These are phyloP conservation scores for Parasteatoda lunata DNA, from an alignment of 2,888 invertebrate genomes.

Conservation along the genomic window DNA sequence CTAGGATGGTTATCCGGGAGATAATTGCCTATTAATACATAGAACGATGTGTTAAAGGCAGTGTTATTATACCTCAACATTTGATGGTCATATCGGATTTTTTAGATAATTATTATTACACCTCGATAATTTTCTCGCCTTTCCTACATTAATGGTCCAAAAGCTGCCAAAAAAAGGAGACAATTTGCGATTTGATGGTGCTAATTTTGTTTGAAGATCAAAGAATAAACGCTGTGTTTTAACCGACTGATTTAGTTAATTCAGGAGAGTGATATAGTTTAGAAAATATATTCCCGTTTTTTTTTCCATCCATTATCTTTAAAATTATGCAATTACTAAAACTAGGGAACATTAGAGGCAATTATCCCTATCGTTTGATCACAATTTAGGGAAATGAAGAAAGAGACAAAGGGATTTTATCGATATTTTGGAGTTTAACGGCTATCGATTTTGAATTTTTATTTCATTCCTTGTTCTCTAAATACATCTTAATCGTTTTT, in stretches of 20 bases:
- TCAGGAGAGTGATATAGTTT: neutral
- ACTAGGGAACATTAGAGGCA: conserved; percentile 36
- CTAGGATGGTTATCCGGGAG: conserved; percentile 6
- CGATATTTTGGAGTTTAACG: conserved; percentile 44
- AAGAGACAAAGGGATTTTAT: conserved; percentile 54
- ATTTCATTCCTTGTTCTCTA: conserved; percentile 1
- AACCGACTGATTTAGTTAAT: neutral
- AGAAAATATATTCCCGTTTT: conserved; percentile 7
- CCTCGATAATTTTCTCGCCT: neutral
- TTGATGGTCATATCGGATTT: conserved; percentile 34
- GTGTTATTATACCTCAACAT: neutral
- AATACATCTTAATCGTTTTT: conserved; percentile 22
- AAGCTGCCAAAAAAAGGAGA: conserved; percentile 13
- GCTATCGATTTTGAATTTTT: conserved; percentile 7
- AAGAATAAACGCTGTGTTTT: neutral
- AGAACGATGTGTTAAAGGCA: neutral
- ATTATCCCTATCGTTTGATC: conserved; percentile 46
- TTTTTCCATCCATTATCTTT: conserved; percentile 37
- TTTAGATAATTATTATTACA: conserved; percentile 61
- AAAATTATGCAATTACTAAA: conserved; percentile 52
- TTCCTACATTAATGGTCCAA: conserved; percentile 1
- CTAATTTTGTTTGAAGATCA: no score
- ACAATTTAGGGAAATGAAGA: conserved; percentile 34
- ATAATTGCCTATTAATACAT: conserved; percentile 56
- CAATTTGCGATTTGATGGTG: neutral